phyloP scores from a whole-genome alignment of 2,113 vertebrate species.

The Platanista minor region DNA sequence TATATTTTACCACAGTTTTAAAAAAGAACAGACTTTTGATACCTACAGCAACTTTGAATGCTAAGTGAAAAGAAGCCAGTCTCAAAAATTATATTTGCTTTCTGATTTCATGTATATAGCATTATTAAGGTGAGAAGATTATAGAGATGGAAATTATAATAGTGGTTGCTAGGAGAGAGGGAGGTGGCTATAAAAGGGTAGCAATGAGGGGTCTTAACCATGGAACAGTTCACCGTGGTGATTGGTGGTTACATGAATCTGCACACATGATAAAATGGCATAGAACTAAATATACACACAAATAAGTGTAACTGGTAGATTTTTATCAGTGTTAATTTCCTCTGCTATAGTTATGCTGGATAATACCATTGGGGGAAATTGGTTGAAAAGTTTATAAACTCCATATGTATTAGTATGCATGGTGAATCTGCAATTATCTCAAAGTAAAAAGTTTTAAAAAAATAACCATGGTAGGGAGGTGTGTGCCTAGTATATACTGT shows the following conservation, averaged over 20 bases:
- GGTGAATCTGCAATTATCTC: neutral
- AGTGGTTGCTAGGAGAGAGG: neutral
- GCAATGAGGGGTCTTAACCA: neutral
- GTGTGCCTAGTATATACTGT: neutral
- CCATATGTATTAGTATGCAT: neutral
- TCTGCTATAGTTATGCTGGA: neutral
- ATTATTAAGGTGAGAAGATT: neutral
- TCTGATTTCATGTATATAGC: neutral
- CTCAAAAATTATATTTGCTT: neutral
- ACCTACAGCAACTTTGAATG: neutral
- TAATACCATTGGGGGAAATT: neutral
- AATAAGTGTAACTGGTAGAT: neutral
- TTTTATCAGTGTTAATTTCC: neutral
- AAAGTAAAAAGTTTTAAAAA: neutral
- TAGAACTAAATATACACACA: neutral
- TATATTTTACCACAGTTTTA: neutral
- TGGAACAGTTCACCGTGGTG: neutral
- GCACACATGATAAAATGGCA: neutral
- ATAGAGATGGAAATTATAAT: neutral
- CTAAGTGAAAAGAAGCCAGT: neutral
- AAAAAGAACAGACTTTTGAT: neutral
- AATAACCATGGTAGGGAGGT: neutral
- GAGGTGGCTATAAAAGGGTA: neutral
- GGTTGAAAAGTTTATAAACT: neutral
- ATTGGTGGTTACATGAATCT: neutral